Base-by-base conservation (phyloP, 2,888 invertebrate species). In the Beris chalybata region DNA sequence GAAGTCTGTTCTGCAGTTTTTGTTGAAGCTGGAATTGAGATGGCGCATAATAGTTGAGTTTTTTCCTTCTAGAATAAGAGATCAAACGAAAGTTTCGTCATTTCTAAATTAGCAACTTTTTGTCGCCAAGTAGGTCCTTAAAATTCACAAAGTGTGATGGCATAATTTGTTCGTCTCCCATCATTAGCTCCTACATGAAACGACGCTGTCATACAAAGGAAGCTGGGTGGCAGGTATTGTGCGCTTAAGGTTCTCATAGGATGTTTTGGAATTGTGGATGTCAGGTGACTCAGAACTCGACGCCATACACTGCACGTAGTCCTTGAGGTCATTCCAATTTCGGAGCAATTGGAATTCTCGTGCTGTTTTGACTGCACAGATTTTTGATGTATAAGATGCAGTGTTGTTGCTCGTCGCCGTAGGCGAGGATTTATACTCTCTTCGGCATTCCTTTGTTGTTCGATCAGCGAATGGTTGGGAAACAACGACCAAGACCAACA, bases 401-500 rank as follows among this genome's bases (percentile, higher is more conserved):
- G 11, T 53, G 31, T 5, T 31, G 11, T 47, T 59, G 4, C 32
- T 61, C 12, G 38, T 15, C 13, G 50, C 61, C 50, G 38, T 50
- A 22, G 61, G 50, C 61, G 38, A 31, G 7, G 43, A 54, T 54
- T 53, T 64, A 54, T 53, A 45, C 30, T 30, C 7, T 31, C 44
- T 54, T 45, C 13, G 44, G 32, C 15, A 48, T 15, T 15, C 52
- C 61, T 61, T 61, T 61, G 61, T 15, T 48, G 15, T 48, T 48
- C 48, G n/a, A 48, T 15, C 15, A 48, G n/a, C 44, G 53, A 1
- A 53, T 44, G 44, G 45, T 30, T 53, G 44, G 54, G n/a, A 45
- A 54, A 52, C 50, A 53, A 54, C 45, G 53, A 64, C 64, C 38
- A 50, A 50, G 61, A 52, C 61, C 61, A 61, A 61, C 52, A 61